phyloP scores from a whole-genome alignment of 2,888 invertebrate genomes.

The Catocala fraxini region DNA sequence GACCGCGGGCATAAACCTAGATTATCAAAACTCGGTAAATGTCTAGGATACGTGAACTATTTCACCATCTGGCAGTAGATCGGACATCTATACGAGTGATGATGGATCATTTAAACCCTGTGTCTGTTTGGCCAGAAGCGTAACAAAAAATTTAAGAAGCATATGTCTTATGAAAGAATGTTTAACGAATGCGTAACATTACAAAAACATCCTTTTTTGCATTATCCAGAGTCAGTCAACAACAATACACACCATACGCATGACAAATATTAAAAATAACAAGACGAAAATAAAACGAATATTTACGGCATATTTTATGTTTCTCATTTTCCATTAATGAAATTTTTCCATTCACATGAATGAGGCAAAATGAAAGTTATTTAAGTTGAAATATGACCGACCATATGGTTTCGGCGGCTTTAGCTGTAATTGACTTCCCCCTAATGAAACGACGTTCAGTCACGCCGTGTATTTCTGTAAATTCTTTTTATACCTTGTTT shows the following conservation, averaged over 20 bases:
- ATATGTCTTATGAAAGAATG: too few relatives aligned
- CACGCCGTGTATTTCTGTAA: constrained; percentile 41
- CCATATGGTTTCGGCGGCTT: constrained; percentile 65
- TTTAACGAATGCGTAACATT: too few relatives aligned
- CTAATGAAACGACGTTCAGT: constrained; percentile 71
- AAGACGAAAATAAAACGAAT: constrained; percentile 54
- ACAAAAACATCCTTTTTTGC: neutral
- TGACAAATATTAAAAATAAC: constrained; percentile 40
- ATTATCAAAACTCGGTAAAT: too few relatives aligned
- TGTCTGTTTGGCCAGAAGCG: too few relatives aligned
- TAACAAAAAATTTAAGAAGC: too few relatives aligned
- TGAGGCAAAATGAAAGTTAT: constrained; percentile 66
- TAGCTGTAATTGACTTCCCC: constrained; percentile 68
- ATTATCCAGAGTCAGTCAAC: constrained; percentile 8
- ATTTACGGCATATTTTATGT: constrained; percentile 64
- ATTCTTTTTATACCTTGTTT: constrained; percentile 31
- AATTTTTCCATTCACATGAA: constrained; percentile 63
- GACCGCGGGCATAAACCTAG: too few relatives aligned
- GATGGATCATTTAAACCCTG: too few relatives aligned
- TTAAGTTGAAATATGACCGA: constrained; percentile 68
- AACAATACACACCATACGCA: constrained; percentile 13
- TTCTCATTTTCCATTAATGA: constrained; percentile 65
- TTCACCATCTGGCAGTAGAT: too few relatives aligned
- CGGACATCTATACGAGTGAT: too few relatives aligned
- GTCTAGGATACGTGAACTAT: too few relatives aligned